Base-by-base conservation (phyloP, 2,797 vertebrate species). In the Xyrichtys novacula region DNA sequence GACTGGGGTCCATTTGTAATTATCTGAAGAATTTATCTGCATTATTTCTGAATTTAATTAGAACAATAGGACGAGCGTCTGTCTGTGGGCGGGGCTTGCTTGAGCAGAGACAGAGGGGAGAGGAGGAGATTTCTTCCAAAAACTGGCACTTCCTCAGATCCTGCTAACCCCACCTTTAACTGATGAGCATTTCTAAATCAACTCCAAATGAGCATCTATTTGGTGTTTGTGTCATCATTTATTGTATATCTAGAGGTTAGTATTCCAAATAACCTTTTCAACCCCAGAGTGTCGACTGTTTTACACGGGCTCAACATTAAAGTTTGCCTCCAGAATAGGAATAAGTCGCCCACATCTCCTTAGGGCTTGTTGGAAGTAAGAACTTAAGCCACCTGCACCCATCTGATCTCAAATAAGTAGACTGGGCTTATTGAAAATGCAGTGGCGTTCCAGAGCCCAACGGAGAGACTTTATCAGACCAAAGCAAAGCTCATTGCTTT, bases 401-500 rank as follows among this genome's bases (percentile, higher is more conserved):
- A 83, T 87, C 66, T 88, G 63, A 87, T 88, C 75, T 75, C 63
- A 70, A 63, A 76, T 76, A 83, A 87, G 63, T 68, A 73, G 71
- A 79, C 29, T 60, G 63, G 49, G 58, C 46, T 86, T 76, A 69
- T 28, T 80, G 65, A 61, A 81, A 77, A 87, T 58, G 49, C 44
- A 65, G 58, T 36, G 49, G 36, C 31, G 34, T 69, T 66, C 44
- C 25, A 56, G 25, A 62, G 57, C 46, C 71, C 38, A 29, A 52
- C 14, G 12, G 65, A 78, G 38, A 74, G 65, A 77, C 63, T 80
- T 79, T 66, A 83, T 80, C 74, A 70, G 61, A 83, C 65, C 67
- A 76, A 76, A 81, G 65, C 39, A 62, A 78, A 81, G 71, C 78
- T 85, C 71, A 65, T 65, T 63, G 59, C 65, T 74, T 70, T 73